Percentiles rank a stretch among this genome's conserved stretches.
Conservation (phyloP, 2,888 invertebrate genomes). For the Xanthorhoe spadicearia region DNA sequence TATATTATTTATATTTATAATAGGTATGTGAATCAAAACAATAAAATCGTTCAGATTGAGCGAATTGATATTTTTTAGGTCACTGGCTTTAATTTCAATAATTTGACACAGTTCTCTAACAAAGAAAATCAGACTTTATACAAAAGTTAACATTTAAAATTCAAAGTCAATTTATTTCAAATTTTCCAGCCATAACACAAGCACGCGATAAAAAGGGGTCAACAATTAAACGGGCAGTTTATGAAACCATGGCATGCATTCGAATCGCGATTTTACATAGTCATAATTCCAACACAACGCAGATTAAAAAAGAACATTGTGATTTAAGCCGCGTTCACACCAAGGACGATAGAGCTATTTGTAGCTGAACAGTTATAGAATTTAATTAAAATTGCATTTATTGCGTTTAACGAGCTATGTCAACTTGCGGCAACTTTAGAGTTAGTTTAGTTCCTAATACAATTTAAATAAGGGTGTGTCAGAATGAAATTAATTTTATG, state of each 20-base stretch:
- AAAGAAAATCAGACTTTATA: too few species aligned
- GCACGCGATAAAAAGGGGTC: conserved; percentile 30
- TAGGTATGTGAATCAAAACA: too few species aligned
- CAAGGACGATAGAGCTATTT: not conserved
- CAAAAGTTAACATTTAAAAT: conserved; percentile 1
- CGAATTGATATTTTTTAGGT: too few species aligned
- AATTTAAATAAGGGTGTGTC: too few species aligned
- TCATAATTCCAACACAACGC: conserved; percentile 12
- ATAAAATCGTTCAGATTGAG: too few species aligned
- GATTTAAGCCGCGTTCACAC: not conserved
- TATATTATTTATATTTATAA: too few species aligned
- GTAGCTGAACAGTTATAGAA: not conserved
- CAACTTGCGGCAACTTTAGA: too few species aligned
- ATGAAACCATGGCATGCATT: conserved; percentile 21
- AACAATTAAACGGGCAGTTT: conserved; percentile 20
- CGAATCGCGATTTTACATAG: conserved; percentile 18
- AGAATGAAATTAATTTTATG: too few species aligned
- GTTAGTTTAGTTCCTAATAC: too few species aligned
- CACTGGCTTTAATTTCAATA: not conserved
- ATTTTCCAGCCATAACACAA: conserved; percentile 7
- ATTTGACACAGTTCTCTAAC: not conserved
- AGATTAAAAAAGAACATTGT: not conserved
- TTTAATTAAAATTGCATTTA: too few species aligned
- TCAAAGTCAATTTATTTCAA: conserved; percentile 7
- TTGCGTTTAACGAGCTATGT: too few species aligned